Base-by-base conservation (phyloP, 2,797 vertebrate species). In the Eulemur coronatus region DNA sequence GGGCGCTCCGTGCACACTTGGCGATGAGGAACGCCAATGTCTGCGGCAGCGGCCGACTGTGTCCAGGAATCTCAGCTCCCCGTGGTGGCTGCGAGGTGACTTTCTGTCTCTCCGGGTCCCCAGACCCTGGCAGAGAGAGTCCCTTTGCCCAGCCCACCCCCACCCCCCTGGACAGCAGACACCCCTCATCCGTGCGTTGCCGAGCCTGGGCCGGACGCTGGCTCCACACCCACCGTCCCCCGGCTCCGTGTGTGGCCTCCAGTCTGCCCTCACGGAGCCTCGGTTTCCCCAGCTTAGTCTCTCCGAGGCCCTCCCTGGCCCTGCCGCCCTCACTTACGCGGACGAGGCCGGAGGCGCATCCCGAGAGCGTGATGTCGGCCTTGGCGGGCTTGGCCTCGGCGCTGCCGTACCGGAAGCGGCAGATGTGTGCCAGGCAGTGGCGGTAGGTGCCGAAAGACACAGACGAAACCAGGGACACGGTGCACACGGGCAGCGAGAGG, bases 371-470 rank as follows among this genome's bases (percentile, higher is more conserved):
- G 89, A 99, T 95, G 18, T 99, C 99, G 7, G 98, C 87, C 96
- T 99, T 99, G 87, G 99, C 98, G 0, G 99, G 99, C 55, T 98
- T 98, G 24, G 96, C 98, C 0, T 98, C 97, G 0, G 94, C 55
- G 0, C 96, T 97, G 59, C 98, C 99, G 0, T 99, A 99, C 41
- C 99, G 98, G 41, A 99, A 95, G 88, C 98, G 98, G 96, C 99
- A 99, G 91, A 99, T 97, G 91, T 98, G 98, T 0, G 98, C 98
- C 17, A 99, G 99, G 96, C 98, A 98, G 97, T 99, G 99, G 97
- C 97, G 99, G 98, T 99, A 99, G 0, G 98, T 99, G 82, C 99
- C 99, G 5, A 99, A 99, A 2, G 99, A 99, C 96, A 99, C 98
- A 0, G 99, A 99, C 0, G 99, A 99, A 22, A 99, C 99, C 95